Evolutionary conservation across 2,888 invertebrate species (phyloP), one percentile per base, ranked within the genome.

Genomic region (Netelia virgata): DNA sequence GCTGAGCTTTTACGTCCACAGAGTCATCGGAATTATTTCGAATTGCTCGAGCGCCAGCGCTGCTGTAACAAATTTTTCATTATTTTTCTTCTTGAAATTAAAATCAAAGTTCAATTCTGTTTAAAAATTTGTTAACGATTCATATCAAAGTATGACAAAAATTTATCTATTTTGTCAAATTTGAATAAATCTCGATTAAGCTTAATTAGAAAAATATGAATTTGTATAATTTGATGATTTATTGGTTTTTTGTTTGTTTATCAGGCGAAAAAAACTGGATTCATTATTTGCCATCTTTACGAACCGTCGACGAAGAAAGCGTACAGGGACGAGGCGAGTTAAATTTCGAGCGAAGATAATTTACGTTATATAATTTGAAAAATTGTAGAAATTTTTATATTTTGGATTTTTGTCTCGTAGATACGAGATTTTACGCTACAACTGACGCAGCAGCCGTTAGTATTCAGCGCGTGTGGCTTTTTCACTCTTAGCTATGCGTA

Each of bases 391-490:
- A 36, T 36, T 36, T 36, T 36, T 1, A 43, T 50, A 11, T 43
- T 70, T 10, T 18, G 23, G 11, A 75, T 16, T 68, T 78, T 73
- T 28, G 10, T 20, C 57, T 53, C 63, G 0, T 68, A 92, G 92
- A 91, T 92, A 55, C 86, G 89, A 20, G 84, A 90, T 41, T 91
- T 92, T 43, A 89, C 88, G 18, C 61, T 91, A 0, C 92, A 91
- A 53, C 36, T 92, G 70, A 87, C 91, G 3, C 91, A 92, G 41
- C 89, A 89, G 36, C 89, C 90, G 1, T 57, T 92, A 41, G 69
- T 72, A 5, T 92, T 91, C 57, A 91, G 89, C 0, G 91, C 91
- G 1, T 86, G 78, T 43, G 91, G 91, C 23, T 90, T 89, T 55
- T 90, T 91, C 57, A 74, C 85, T n/a, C 57, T 92, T 20, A 88